Conservation (phyloP, 2,113 vertebrate species). For the Nothocercus julius region DNA sequence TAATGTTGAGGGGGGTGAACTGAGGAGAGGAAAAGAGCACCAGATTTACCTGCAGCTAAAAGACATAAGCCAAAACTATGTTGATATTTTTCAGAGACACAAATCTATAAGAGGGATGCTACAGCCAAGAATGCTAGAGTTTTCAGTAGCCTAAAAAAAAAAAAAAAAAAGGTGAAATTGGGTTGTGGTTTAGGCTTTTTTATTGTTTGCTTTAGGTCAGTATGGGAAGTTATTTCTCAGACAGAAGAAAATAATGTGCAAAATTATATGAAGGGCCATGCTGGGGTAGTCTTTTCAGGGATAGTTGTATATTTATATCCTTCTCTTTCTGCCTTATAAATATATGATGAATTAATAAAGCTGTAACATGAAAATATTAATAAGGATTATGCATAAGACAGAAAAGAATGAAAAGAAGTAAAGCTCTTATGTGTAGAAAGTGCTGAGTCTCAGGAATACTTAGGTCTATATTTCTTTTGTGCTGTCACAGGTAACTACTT, state of each 20-base stretch:
- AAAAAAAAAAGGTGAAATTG: fast-evolving
- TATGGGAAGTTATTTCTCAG: neutral
- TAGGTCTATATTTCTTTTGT: neutral
- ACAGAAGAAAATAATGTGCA: neutral
- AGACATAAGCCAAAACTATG: neutral
- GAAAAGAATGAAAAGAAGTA: neutral
- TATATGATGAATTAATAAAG: neutral
- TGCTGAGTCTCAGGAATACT: neutral
- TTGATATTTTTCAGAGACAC: neutral
- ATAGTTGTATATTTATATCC: neutral
- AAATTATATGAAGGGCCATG: neutral
- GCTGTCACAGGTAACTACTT: neutral
- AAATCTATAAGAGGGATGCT: neutral
- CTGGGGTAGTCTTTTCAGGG: neutral
- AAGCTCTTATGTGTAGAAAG: neutral
- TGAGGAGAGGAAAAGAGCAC: neutral
- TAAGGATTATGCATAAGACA: neutral
- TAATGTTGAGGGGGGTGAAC: neutral
- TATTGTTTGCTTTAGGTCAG: neutral
- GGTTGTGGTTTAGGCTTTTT: neutral
- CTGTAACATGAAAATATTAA: neutral
- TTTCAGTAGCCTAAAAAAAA: neutral
- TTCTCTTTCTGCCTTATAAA: neutral
- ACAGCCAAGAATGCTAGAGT: neutral
- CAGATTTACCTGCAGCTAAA: neutral